Evolutionary conservation across 2,888 invertebrate species (phyloP).

Genomic region (Linyphia triangularis): DNA sequence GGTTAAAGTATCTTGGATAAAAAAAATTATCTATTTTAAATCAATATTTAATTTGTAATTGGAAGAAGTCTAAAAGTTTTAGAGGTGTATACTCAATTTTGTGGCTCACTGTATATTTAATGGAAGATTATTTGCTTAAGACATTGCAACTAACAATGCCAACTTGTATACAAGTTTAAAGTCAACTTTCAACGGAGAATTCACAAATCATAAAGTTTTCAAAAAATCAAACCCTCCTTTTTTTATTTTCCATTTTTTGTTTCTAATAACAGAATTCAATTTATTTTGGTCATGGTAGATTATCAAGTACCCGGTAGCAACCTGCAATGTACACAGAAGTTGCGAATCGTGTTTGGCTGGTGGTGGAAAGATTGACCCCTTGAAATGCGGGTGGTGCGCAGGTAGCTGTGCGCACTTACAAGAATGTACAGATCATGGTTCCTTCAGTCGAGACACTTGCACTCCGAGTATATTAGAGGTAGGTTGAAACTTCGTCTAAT

Average conservation of each 20-base stretch:
- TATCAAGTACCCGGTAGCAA: neutral
- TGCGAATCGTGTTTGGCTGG: neutral
- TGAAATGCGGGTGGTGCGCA: neutral
- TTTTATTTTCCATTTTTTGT: neutral
- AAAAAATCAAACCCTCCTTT: neutral
- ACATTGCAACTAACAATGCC: neutral
- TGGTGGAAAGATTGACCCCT: neutral
- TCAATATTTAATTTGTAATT: too few species aligned
- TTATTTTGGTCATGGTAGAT: neutral
- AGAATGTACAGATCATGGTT: neutral
- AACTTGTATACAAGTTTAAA: neutral
- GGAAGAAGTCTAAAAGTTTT: too few species aligned
- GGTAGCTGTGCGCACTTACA: neutral
- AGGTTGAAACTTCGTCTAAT: neutral
- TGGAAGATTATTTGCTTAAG: too few species aligned
- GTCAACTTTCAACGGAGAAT: neutral
- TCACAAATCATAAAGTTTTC: neutral
- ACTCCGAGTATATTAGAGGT: neutral
- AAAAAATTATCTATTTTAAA: too few species aligned
- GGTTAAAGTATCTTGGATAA: too few species aligned
- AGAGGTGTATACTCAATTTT: too few species aligned
- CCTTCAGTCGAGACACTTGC: neutral
- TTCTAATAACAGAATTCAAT: neutral
- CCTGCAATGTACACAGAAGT: neutral
- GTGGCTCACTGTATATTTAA: too few species aligned